Evolutionary conservation across 1,140 invertebrate genomes (phyloP).

Genomic region (Drosophila elegans): DNA sequence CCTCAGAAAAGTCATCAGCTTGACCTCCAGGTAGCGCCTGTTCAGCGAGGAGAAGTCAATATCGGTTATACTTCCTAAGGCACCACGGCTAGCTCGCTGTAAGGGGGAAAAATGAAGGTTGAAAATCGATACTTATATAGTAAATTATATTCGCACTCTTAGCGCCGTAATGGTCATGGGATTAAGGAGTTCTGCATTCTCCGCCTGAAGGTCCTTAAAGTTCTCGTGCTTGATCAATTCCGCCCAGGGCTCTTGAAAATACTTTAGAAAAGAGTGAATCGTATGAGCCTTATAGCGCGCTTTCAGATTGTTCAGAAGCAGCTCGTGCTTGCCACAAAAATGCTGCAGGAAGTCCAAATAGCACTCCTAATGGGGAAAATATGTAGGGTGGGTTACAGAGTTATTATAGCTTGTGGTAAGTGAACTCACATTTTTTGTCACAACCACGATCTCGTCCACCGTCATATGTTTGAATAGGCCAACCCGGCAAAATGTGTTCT

Average conservation of each 20-base stretch:
- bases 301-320: conserved; percentile 61
- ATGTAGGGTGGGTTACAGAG: too few species aligned
- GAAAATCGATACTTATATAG: background rate
- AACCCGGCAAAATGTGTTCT: conserved; percentile 66
- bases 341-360: conserved; percentile 59
- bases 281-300: conserved; percentile 16
- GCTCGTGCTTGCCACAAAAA: conserved; percentile 70
- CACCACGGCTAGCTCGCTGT: background rate
- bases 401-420: background rate
- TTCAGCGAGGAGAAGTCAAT: conserved; percentile 31
- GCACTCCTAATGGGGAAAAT: conserved; percentile 12
- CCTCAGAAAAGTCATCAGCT: conserved; percentile 56
- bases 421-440: conserved; percentile 52
- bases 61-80: conserved; percentile 1
- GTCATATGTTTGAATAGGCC: conserved; percentile 37
- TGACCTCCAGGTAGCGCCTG: conserved; percentile 47
- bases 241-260: conserved; percentile 70
- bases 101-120: background rate
- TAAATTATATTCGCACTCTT: conserved; percentile 13
- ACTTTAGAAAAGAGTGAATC: conserved; percentile 53
- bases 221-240: conserved; percentile 65
- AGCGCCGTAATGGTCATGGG: conserved; percentile 11
- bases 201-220: conserved; percentile 45
- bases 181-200: conserved; percentile 43
- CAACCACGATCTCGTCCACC: conserved; percentile 73